A percentile compares a stretch with the other conserved stretches of the same genome.
phyloP scores from a whole-genome alignment of 1,140 invertebrate species.

The Pissodes strobi region DNA sequence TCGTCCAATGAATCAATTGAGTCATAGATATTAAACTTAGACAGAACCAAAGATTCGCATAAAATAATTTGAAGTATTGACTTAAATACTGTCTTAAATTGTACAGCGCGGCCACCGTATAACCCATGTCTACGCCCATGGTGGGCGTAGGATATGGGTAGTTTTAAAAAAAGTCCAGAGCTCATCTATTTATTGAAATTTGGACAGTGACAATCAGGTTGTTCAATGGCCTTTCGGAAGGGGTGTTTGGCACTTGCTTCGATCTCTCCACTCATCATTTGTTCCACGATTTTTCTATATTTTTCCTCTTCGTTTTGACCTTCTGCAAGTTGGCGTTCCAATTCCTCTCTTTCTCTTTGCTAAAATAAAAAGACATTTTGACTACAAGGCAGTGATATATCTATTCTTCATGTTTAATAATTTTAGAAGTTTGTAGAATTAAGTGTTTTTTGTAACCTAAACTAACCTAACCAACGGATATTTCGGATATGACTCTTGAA shows the following conservation, averaged over 20 bases:
- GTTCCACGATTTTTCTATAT: constrained; percentile 42
- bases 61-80: no score
- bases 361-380: constrained; percentile 38
- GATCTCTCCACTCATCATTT: constrained; percentile 35
- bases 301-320: constrained; percentile 48
- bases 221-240: constrained; percentile 44
- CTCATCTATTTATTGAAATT: constrained; percentile 12
- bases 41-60: no score
- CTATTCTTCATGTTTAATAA: neutral
- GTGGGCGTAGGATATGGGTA: no score
- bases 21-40: no score
- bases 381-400: neutral
- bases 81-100: no score
- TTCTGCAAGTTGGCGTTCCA: constrained; percentile 44
- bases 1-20: no score
- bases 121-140: no score
- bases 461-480: no score
- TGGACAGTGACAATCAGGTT: constrained; percentile 44
- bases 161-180: no score
- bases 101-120: no score
- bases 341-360: constrained; percentile 48
- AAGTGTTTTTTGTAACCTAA: neutral
- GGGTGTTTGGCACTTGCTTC: constrained; percentile 44
- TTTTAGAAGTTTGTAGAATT: neutral
- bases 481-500: no score